Conservation (phyloP, 64 coral and sea anemone genomes). For the Anthopleura sola region DNA sequence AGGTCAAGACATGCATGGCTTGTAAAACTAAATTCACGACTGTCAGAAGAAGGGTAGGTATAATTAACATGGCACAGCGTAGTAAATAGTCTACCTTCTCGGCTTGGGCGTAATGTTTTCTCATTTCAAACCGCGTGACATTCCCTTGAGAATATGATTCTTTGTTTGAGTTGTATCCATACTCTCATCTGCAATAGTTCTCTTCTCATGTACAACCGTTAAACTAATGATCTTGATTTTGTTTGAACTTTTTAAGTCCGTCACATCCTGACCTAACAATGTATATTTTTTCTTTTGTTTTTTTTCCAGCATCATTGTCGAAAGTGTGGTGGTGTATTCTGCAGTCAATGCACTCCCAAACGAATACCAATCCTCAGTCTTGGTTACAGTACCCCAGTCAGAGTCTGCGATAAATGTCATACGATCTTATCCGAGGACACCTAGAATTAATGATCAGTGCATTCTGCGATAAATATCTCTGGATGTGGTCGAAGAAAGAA, state of each 20-base stretch:
- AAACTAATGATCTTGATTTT: too few species aligned
- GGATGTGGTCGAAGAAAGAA: too few species aligned
- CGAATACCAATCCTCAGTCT: slow-evolving; percentile 54
- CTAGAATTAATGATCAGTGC: neutral
- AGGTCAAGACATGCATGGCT: slow-evolving; percentile 86
- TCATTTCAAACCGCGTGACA: too few species aligned
- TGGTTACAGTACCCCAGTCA: slow-evolving; percentile 51
- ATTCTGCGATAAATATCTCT: too few species aligned
- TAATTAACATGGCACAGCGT: too few species aligned
- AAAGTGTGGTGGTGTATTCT: slow-evolving; percentile 90
- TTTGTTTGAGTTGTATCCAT: too few species aligned
- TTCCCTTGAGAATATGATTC: too few species aligned
- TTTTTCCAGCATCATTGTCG: slow-evolving; percentile 74
- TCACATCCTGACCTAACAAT: neutral
- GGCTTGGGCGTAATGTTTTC: too few species aligned
- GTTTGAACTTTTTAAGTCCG: too few species aligned
- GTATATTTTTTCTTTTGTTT: neutral
- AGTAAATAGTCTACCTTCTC: too few species aligned
- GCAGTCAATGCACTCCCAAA: slow-evolving; percentile 71
- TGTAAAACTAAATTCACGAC: slow-evolving; percentile 82
- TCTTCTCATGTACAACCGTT: too few species aligned
- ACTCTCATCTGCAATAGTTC: too few species aligned
- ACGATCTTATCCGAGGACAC: slow-evolving; percentile 30
- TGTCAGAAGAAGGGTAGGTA: slow-evolving; percentile 70
- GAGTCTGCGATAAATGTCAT: slow-evolving; percentile 87